Conservation (phyloP, 2,888 invertebrate genomes). For the Callimorpha dominula region DNA sequence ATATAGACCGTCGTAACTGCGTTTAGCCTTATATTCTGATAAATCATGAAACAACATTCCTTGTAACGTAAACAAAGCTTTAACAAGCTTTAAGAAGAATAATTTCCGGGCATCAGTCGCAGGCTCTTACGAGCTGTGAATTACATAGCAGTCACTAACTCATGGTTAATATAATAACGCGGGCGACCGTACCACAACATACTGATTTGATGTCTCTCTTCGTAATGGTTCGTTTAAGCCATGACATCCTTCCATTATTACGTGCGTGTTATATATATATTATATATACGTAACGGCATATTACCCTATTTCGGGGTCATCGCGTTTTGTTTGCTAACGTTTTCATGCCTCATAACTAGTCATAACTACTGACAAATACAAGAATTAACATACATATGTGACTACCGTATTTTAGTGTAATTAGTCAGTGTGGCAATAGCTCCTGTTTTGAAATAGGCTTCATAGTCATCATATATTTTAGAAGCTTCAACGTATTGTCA, state of each 20-base stretch:
- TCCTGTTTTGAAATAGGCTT: background rate
- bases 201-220: conserved; percentile 47
- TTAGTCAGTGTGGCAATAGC: background rate
- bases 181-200: conserved; percentile 51
- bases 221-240: conserved; percentile 49
- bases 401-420: background rate
- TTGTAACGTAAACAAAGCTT: conserved; percentile 39
- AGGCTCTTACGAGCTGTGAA: conserved; percentile 56
- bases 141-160: conserved; percentile 57
- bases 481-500: no score
- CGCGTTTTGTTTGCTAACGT: conserved; percentile 18
- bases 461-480: background rate
- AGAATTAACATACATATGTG: background rate
- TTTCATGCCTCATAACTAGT: conserved; percentile 12
- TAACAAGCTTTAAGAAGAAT: conserved; percentile 61
- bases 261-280: conserved; percentile 35
- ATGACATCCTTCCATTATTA: conserved; percentile 43
- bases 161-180: conserved; percentile 43
- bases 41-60: conserved; percentile 40
- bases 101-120: conserved; percentile 70
- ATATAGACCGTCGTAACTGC: no score
- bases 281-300: conserved; percentile 36
- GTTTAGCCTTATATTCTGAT: no score
- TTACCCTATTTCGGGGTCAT: conserved; percentile 29
- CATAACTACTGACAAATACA: background rate